phyloP scores from a whole-genome alignment of 2,888 invertebrate genomes.

The Epinotia bilunana region DNA sequence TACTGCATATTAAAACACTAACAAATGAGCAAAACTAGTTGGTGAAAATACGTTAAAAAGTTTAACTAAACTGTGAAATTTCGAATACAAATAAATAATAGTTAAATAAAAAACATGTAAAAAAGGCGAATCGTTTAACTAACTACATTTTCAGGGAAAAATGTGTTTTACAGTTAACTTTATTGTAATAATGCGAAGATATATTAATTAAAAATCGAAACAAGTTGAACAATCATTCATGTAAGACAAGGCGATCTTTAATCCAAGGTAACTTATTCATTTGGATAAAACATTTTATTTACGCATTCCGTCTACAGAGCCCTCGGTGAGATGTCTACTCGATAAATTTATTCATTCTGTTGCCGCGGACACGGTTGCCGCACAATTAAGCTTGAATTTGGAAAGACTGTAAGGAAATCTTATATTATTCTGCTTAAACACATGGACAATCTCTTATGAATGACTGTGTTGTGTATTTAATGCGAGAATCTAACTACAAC shows the following conservation, averaged over 20 bases:
- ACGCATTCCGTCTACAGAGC: slow-evolving; percentile 4
- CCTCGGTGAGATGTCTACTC: slow-evolving; percentile 8
- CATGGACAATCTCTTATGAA: too few relatives aligned
- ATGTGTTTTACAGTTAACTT: too few relatives aligned
- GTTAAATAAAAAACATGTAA: too few relatives aligned
- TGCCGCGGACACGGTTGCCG: slow-evolving; percentile 6
- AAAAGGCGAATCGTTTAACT: too few relatives aligned
- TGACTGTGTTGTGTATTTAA: too few relatives aligned
- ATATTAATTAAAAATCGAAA: background rate
- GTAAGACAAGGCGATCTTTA: background rate
- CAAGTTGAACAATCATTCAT: background rate
- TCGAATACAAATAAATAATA: too few relatives aligned
- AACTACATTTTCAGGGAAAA: too few relatives aligned
- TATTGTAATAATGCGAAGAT: background rate
- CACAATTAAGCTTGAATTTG: slow-evolving; percentile 15
- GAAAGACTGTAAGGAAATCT: background rate
- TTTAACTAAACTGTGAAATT: too few relatives aligned
- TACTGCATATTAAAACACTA: too few relatives aligned
- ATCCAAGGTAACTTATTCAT: slow-evolving; percentile 7
- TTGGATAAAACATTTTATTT: slow-evolving; percentile 14
- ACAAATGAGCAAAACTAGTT: too few relatives aligned
- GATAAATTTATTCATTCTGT: slow-evolving; percentile 19
- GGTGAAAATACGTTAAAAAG: too few relatives aligned
- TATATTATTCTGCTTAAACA: background rate
- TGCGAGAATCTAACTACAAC: too few relatives aligned